A percentile compares a stretch with the other conserved stretches of the same genome.
Conservation (phyloP, 2,113 vertebrate species). For the Scopus umbretta region DNA sequence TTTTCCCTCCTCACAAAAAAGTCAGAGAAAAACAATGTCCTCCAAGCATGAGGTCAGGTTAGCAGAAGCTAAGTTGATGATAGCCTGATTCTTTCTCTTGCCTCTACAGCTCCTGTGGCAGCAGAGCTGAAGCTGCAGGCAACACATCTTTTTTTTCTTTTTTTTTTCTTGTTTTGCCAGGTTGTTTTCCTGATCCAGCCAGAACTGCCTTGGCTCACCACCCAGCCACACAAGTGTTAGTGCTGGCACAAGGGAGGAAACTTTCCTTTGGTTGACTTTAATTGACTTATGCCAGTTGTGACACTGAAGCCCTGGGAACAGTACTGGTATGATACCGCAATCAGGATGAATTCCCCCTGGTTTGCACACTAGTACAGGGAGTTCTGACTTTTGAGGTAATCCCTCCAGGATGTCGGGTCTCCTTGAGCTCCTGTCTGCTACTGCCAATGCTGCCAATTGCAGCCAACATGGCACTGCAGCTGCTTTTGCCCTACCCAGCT, state of each 20-base stretch:
- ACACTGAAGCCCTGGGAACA: accelerated
- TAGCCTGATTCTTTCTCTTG: not conserved
- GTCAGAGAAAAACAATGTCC: not conserved
- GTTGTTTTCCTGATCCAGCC: not conserved
- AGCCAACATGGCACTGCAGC: accelerated
- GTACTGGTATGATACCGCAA: not conserved
- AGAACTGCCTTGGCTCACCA: not conserved
- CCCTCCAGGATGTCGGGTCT: accelerated
- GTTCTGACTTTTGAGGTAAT: not conserved
- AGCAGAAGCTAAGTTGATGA: not conserved
- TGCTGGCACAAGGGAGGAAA: not conserved
- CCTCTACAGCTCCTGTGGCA: not conserved
- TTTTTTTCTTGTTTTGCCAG: accelerated
- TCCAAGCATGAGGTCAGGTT: not conserved
- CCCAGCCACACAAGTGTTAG: accelerated
- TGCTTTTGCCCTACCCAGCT: not conserved
- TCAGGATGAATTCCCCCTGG: not conserved
- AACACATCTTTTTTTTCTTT: not conserved
- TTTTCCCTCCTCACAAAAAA: not conserved
- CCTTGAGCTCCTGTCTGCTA: not conserved
- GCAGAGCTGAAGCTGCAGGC: not conserved
- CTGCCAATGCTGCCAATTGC: accelerated
- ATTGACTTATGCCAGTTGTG: not conserved
- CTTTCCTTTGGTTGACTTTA: not conserved
- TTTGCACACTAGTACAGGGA: not conserved